phyloP scores from a whole-genome alignment of 2,888 invertebrate species.

The Eupithecia inturbata region DNA sequence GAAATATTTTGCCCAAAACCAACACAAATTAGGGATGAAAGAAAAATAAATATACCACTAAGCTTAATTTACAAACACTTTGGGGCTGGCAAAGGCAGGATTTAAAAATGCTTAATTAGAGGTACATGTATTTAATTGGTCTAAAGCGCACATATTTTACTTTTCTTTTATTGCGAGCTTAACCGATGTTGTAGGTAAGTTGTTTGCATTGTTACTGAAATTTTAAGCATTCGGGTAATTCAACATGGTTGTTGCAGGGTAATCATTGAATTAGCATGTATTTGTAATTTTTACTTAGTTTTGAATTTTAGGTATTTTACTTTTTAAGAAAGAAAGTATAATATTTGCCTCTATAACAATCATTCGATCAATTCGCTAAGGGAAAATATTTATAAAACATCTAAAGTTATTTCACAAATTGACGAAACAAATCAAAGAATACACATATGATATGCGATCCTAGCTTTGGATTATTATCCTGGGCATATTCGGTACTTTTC shows the following conservation, averaged over 20 bases:
- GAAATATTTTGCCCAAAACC: neutral
- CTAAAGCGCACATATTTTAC: conserved; percentile 45
- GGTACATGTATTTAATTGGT: conserved; percentile 51
- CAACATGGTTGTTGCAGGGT: neutral
- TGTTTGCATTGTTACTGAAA: conserved; percentile 10
- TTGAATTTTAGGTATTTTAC: neutral
- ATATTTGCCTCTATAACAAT: too few species aligned
- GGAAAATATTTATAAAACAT: neutral
- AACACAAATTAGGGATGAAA: neutral
- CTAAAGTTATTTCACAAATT: neutral
- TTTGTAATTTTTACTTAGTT: neutral
- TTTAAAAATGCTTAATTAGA: conserved; percentile 55
- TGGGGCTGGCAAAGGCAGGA: conserved; percentile 47
- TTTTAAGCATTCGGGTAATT: conserved; percentile 7
- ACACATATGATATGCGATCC: conserved; percentile 18
- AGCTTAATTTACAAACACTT: conserved; percentile 56
- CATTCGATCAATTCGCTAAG: too few species aligned
- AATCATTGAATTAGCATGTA: neutral
- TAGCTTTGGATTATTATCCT: conserved; percentile 46
- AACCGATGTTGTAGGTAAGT: conserved; percentile 18
- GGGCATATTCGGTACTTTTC: conserved; percentile 66
- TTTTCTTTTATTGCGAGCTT: conserved; percentile 33
- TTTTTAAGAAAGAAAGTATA: too few species aligned
- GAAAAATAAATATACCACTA: conserved; percentile 48
- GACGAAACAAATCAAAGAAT: conserved; percentile 32